Percentiles rank a stretch among this genome's conserved stretches.
phyloP scores from a whole-genome alignment of 2,113 vertebrate genomes.

The Cavia aperea region DNA sequence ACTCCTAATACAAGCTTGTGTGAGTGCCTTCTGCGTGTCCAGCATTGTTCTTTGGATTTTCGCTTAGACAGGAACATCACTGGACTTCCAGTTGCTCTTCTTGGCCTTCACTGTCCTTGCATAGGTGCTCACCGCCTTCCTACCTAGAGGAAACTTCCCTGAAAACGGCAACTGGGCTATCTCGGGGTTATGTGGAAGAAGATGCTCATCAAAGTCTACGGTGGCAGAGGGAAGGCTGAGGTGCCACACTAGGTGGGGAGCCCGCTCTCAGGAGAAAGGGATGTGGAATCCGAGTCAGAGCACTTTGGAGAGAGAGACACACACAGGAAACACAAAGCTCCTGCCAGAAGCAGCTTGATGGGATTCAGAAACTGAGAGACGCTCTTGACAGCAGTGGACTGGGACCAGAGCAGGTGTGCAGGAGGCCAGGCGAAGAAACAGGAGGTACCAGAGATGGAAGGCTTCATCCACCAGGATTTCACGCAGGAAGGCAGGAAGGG shows the following conservation, averaged over 20 bases:
- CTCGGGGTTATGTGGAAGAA: not conserved
- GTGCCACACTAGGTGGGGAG: accelerated
- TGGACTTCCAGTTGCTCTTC: not conserved
- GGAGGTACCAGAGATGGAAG: accelerated
- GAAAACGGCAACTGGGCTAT: not conserved
- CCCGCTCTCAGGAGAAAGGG: not conserved
- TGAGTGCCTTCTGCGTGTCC: no score
- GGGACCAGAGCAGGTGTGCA: not conserved
- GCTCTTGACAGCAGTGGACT: accelerated
- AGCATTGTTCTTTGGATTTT: not conserved
- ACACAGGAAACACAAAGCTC: not conserved
- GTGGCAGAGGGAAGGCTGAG: not conserved
- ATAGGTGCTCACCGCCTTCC: accelerated
- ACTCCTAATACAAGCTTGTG: not conserved
- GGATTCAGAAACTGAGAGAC: not conserved
- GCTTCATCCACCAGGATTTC: not conserved
- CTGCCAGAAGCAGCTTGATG: not conserved
- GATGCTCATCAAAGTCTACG: not conserved
- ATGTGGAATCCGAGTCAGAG: not conserved
- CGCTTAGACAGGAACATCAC: not conserved
- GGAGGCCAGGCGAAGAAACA: not conserved
- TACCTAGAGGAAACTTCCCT: not conserved
- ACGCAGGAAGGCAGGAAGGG: not conserved
- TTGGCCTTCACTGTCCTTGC: not conserved
- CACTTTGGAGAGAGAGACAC: not conserved